Base-by-base conservation (phyloP, 2,113 vertebrate genomes). In the Hippopotamus amphibius region DNA sequence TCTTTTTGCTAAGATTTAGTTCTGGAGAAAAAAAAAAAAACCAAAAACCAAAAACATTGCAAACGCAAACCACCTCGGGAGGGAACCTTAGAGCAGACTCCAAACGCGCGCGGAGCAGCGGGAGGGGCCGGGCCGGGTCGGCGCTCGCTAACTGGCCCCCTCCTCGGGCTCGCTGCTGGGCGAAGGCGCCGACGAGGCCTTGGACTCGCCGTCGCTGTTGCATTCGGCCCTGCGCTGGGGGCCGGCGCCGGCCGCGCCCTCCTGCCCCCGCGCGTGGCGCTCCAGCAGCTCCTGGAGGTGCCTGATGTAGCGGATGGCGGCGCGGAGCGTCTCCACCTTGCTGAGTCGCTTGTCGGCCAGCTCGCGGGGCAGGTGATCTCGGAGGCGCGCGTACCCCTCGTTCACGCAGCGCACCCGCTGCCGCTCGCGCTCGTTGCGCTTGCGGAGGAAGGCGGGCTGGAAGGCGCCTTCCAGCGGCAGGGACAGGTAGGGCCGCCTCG, bases 401-500 rank as follows among this genome's bases (percentile, higher is more conserved):
- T 99, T 99, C 68, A 99, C 99, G 19, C 99, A 99, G 96, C 99
- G 99, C 96, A 99, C 99, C 43, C 99, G 98, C 97, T 99, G 99
- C 74, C 99, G 97, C 96, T 99, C 99, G 66, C 99, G 96, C 97
- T 99, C 99, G 21, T 99, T 99, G 93, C 99, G 98, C 97, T 99
- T 99, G 17, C 99, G 99, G 91, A 99, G 99, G 96, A 99, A 99
- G 84, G 99, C 98, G 3, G 99, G 99, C 97, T 99, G 99, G 15
- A 99, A 98, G 71, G 99, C 98, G 72, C 96, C 99, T 92, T 99
- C 99, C 41, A 98, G 99, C 5, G 99, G 98, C 22, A 99, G 98
- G 0, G 99, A 98, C 74, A 99, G 74, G 93, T 98, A 99, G 41
- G 99, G 97, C 24, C 99, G 86, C 0, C 76, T 76, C 76, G 98